Percentiles rank a stretch among this genome's conserved stretches.
These are phyloP conservation scores for Campylorhamphus procurvoides DNA, from an alignment of 2,113 vertebrate genomes.

Conservation along the genomic window DNA sequence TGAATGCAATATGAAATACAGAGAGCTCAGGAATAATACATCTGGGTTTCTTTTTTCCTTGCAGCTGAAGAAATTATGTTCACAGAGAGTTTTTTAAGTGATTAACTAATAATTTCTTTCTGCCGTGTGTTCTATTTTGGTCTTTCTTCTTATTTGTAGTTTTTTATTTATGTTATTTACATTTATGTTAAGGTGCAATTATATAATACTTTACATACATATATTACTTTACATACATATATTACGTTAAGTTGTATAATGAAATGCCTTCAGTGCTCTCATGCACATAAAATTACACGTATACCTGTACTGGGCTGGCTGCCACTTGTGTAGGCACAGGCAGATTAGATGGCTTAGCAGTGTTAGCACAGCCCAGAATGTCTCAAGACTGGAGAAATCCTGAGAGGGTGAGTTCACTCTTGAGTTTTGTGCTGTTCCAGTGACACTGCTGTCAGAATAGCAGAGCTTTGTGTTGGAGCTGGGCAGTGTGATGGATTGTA, in stretches of 20 bases:
- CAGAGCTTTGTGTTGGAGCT: background rate
- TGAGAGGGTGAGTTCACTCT: background rate
- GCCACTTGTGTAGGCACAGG: background rate
- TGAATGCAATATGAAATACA: background rate
- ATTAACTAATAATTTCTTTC: background rate
- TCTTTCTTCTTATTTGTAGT: background rate
- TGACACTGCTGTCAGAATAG: background rate
- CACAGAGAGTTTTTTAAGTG: background rate
- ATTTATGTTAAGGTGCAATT: background rate
- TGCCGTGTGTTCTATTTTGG: background rate
- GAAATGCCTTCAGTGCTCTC: background rate
- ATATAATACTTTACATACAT: background rate
- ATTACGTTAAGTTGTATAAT: background rate
- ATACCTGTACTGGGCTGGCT: background rate
- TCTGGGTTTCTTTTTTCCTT: background rate
- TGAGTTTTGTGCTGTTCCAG: background rate
- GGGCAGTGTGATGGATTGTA: background rate
- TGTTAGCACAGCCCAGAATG: background rate
- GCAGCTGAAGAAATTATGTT: background rate
- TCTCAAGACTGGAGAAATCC: background rate
- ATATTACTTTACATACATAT: background rate
- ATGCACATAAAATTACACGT: background rate
- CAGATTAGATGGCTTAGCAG: background rate
- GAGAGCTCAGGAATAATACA: background rate
- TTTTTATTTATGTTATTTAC: background rate